phyloP scores from a whole-genome alignment of 2,888 invertebrate species.

The Heliconius erato region DNA sequence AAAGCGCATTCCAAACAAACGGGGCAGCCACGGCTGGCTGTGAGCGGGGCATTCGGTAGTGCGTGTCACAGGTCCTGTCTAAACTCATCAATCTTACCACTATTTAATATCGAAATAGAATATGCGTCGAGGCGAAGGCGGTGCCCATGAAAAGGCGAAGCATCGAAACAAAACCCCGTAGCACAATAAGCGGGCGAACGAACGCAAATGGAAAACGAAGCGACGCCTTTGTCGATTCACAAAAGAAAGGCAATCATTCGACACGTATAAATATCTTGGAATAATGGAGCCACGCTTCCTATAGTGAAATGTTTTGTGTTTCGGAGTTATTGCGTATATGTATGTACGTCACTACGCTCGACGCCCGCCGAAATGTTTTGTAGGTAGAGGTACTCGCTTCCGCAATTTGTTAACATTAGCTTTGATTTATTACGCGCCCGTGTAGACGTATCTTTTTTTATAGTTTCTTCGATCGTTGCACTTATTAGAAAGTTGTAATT shows the following conservation, averaged over 20 bases:
- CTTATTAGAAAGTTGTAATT: conserved; percentile 45
- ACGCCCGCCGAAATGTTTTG: conserved; percentile 52
- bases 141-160: conserved; percentile 67
- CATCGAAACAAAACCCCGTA: conserved; percentile 77
- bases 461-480: conserved; percentile 40
- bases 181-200: conserved; percentile 71
- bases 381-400: conserved; percentile 50
- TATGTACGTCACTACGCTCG: conserved; percentile 54
- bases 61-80: conserved; percentile 84
- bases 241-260: conserved; percentile 86
- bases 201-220: conserved; percentile 79
- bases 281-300: conserved; percentile 79
- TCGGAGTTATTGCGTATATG: conserved; percentile 77
- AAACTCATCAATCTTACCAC: conserved; percentile 83
- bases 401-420: conserved; percentile 54
- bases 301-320: conserved; percentile 85
- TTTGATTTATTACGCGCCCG: conserved; percentile 51
- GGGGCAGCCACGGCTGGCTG: conserved; percentile 54
- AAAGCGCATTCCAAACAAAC: conserved; percentile 77
- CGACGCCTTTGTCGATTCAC: conserved; percentile 81
- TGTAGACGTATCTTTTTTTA: conserved; percentile 43
- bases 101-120: conserved; percentile 81
- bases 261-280: conserved; percentile 86
- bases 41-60: conserved; percentile 78
- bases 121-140: conserved; percentile 55